Conservation (phyloP, 2,797 vertebrate species). For the Caiman crocodilus region DNA sequence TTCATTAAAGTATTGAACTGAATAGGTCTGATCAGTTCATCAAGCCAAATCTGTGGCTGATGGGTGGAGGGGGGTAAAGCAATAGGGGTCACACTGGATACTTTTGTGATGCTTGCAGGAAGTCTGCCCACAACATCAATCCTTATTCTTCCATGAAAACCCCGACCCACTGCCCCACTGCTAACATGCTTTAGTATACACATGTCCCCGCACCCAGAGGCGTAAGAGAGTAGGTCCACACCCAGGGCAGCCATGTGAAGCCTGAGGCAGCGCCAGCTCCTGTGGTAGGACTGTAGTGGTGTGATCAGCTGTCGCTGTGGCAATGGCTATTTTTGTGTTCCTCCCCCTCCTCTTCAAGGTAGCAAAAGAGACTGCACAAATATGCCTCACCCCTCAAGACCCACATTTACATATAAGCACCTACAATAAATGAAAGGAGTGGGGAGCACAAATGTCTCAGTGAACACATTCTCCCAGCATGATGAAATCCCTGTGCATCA, state of each 20-base stretch:
- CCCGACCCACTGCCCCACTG: background rate
- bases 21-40: background rate
- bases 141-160: background rate
- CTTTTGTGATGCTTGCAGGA: background rate
- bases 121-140: background rate
- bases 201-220: background rate
- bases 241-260: too few species aligned
- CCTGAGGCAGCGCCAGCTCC: too few species aligned
- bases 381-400: background rate
- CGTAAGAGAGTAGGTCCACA: too few species aligned
- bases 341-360: too few species aligned
- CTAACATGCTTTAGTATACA: background rate
- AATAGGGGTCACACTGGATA: background rate
- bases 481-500: background rate
- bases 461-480: background rate
- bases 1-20: background rate
- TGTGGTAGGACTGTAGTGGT: too few species aligned
- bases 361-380: background rate
- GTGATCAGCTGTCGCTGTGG: too few species aligned
- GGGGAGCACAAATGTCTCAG: background rate
- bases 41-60: background rate
- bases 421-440: background rate
- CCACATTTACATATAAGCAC: background rate
- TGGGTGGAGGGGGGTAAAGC: background rate
- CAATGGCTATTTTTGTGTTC: too few species aligned